Percentiles rank a stretch among this genome's conserved stretches.
Conservation (phyloP, 2,888 invertebrate species). For the Furcula furcula region DNA sequence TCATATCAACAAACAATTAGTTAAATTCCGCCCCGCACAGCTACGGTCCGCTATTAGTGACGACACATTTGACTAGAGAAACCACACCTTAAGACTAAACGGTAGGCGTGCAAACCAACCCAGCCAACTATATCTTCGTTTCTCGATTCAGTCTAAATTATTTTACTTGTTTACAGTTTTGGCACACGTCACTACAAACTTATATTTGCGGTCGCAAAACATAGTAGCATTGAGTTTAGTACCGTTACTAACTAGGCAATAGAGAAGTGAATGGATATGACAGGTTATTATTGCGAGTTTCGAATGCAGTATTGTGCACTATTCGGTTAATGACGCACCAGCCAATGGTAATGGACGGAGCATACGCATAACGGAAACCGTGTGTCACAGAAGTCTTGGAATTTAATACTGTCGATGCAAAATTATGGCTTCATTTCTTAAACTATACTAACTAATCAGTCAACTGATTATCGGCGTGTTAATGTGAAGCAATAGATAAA, state of each 20-base stretch:
- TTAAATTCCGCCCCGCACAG: too few relatives aligned
- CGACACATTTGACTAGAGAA: neutral
- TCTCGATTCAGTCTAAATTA: constrained; percentile 60
- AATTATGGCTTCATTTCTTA: too few relatives aligned
- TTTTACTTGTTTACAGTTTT: constrained; percentile 58
- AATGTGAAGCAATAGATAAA: too few relatives aligned
- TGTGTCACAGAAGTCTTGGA: too few relatives aligned
- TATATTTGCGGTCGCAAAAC: constrained; percentile 46
- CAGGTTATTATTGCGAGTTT: constrained; percentile 1
- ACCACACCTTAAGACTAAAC: constrained; percentile 29
- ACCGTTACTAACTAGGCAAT: constrained; percentile 27
- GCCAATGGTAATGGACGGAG: constrained; percentile 5
- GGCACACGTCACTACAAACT: constrained; percentile 53
- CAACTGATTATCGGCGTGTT: too few relatives aligned
- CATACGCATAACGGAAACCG: constrained; percentile 4
- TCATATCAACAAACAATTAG: too few relatives aligned
- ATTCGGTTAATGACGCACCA: constrained; percentile 17
- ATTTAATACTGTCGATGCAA: too few relatives aligned
- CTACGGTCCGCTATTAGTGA: too few relatives aligned
- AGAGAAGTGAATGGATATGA: constrained; percentile 18
- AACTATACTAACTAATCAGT: too few relatives aligned
- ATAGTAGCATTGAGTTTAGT: constrained; percentile 43
- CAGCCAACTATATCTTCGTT: constrained; percentile 62
- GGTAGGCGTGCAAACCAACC: constrained; percentile 34
- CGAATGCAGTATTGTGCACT: constrained; percentile 19